A percentile compares a stretch with the other conserved stretches of the same genome.
These are phyloP conservation scores for Peromyscus nudipes DNA, from an alignment of 2,797 vertebrate genomes.

Conservation along the genomic window DNA sequence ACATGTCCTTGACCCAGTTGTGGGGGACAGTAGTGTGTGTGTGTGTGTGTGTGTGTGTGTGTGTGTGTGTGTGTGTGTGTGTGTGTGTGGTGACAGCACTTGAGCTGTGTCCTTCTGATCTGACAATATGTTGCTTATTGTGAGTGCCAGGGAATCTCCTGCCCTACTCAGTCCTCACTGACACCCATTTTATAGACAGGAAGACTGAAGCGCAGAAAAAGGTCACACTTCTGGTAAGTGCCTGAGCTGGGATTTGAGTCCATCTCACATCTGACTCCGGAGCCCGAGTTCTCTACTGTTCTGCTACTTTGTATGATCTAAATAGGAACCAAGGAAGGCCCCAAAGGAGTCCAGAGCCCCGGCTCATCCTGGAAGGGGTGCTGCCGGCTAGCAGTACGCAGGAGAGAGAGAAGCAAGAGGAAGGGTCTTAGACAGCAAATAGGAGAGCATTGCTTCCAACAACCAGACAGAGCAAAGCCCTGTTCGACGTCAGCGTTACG, in stretches of 20 bases:
- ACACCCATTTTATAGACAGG: neutral
- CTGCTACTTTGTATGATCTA: neutral
- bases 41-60: no score
- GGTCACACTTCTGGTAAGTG: fast-evolving
- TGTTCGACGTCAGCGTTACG: fast-evolving
- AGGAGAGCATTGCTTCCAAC: neutral
- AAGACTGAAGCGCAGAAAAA: no score
- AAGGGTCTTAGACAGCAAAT: neutral
- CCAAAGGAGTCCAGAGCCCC: neutral
- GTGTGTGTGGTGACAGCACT: no score
- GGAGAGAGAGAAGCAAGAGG: neutral
- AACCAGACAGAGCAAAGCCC: neutral
- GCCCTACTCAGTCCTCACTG: fast-evolving
- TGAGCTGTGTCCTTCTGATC: neutral
- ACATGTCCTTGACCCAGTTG: neutral
- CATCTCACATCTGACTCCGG: neutral
- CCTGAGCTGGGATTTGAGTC: neutral
- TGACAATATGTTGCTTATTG: neutral
- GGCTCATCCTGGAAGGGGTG: neutral
- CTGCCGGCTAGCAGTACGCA: neutral
- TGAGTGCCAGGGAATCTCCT: neutral
- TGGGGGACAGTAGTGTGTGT: no score
- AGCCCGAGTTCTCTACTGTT: neutral
- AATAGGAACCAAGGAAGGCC: neutral
- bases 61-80: no score